Conservation (phyloP, 2,113 vertebrate species). For the Cynocephalus volans region DNA sequence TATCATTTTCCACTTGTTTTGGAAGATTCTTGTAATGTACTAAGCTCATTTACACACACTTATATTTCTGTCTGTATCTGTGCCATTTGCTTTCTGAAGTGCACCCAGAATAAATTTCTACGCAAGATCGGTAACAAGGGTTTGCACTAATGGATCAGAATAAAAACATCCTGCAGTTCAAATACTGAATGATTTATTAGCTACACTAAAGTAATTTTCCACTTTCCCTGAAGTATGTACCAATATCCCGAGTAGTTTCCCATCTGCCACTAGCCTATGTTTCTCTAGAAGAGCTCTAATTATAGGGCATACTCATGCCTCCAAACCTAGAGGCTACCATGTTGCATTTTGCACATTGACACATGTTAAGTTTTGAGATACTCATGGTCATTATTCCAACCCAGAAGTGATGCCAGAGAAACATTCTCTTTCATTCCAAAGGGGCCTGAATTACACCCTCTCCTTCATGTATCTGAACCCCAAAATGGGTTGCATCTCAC, state of each 20-base stretch:
- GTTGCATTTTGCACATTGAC: no score
- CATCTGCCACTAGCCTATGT: background rate
- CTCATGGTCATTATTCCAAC: no score
- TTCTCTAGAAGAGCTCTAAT: background rate
- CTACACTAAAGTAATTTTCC: background rate
- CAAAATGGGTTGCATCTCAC: no score
- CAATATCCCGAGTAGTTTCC: background rate
- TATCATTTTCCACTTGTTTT: background rate
- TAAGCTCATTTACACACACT: background rate
- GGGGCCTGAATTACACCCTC: no score
- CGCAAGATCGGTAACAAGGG: background rate
- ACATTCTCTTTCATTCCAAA: no score
- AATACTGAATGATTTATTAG: background rate
- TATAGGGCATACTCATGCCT: background rate
- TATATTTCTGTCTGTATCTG: background rate
- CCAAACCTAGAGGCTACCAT: no score
- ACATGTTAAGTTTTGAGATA: no score
- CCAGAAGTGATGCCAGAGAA: no score
- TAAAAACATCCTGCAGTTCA: background rate
- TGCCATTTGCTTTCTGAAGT: background rate
- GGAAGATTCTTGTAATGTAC: background rate
- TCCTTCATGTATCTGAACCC: no score
- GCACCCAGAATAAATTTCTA: background rate
- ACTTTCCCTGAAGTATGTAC: background rate
- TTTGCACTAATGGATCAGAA: background rate